A percentile compares a stretch with the other conserved stretches of the same genome.
phyloP scores from a whole-genome alignment of 1,140 invertebrate genomes.

The Teleogryllus occipitalis region DNA sequence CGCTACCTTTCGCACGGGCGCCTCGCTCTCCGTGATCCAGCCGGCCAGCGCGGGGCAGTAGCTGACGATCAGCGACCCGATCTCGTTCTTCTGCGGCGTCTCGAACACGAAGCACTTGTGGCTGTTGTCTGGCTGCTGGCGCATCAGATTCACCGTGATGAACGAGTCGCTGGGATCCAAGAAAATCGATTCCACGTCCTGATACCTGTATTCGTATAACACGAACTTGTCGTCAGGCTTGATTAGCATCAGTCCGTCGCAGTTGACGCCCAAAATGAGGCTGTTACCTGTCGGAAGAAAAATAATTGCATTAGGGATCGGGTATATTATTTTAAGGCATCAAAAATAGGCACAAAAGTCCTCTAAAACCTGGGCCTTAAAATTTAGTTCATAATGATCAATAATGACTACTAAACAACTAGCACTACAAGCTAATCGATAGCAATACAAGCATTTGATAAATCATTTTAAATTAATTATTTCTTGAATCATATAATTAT shows the following conservation, averaged over 20 bases:
- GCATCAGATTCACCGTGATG: slow-evolving; percentile 66
- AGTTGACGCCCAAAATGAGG: slow-evolving; percentile 77
- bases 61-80: slow-evolving; percentile 84
- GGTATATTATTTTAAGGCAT: no score
- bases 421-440: no score
- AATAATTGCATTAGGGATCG: no score
- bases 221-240: slow-evolving; percentile 85
- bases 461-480: no score
- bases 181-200: slow-evolving; percentile 82
- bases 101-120: slow-evolving; percentile 92
- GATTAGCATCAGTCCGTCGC: slow-evolving; percentile 80
- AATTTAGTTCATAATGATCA: no score
- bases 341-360: no score
- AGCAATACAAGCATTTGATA: no score
- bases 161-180: slow-evolving; percentile 87
- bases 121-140: slow-evolving; percentile 51
- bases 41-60: slow-evolving; percentile 78
- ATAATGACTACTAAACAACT: no score
- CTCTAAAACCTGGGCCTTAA: no score
- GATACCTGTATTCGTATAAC: slow-evolving; percentile 78
- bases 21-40: slow-evolving; percentile 78
- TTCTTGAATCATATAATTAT: no score
- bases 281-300: slow-evolving; percentile 38
- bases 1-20: slow-evolving; percentile 46
- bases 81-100: slow-evolving; percentile 79